Evolutionary conservation across 2,888 invertebrate species (phyloP).

Genomic region (Phyllotreta striolata): DNA sequence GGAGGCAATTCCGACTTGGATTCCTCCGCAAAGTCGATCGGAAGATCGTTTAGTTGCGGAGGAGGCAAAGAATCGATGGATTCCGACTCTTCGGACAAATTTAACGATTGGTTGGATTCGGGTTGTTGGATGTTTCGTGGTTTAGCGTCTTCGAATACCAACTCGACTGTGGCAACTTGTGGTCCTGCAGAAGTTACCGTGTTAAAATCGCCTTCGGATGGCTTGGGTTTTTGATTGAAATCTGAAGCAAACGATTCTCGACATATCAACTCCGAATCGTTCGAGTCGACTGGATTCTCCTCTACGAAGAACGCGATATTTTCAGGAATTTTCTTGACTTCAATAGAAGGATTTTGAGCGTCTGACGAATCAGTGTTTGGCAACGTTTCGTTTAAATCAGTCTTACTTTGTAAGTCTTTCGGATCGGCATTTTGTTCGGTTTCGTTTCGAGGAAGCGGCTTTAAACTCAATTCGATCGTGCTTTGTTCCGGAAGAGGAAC

Average conservation of each 20-base stretch:
- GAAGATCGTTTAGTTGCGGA: background rate
- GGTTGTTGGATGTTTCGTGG: conserved; percentile 1
- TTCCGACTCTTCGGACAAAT: conserved; percentile 22
- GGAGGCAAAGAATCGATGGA: conserved; percentile 8
- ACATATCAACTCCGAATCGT: background rate
- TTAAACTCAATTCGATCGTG: conserved; percentile 8
- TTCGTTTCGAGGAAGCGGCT: conserved; percentile 9
- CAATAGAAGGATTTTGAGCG: background rate
- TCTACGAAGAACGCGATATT: background rate
- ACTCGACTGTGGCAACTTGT: conserved; percentile 2
- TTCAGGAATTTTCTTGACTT: conserved; percentile 9
- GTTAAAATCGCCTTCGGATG: background rate
- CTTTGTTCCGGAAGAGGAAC: conserved; percentile 24
- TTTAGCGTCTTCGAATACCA: conserved; percentile 10
- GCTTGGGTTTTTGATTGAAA: conserved; percentile 5
- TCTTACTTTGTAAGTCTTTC: conserved; percentile 22
- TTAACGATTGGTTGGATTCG: conserved; percentile 18
- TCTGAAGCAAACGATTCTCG: conserved; percentile 9
- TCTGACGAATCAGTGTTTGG: background rate
- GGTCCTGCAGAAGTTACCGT: background rate
- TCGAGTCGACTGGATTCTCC: background rate
- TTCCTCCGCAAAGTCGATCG: conserved; percentile 5
- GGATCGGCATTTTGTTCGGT: conserved; percentile 26
- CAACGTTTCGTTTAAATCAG: conserved; percentile 4
- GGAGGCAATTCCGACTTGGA: conserved; percentile 26